Conservation (phyloP, 1,140 invertebrate genomes). For the Lasioglossum baleicum region DNA sequence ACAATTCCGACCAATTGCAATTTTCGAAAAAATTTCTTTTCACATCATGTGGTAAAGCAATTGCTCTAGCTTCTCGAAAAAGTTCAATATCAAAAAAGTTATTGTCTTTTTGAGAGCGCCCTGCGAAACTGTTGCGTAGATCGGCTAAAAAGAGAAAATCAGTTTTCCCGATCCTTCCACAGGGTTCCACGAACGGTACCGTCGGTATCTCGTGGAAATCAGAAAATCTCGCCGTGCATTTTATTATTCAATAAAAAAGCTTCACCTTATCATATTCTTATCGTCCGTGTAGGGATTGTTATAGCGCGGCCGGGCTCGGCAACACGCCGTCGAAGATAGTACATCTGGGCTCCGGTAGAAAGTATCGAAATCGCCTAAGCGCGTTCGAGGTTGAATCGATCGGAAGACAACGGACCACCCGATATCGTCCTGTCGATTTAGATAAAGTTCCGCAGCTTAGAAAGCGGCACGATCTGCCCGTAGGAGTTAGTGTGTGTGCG, state of each 20-base stretch:
- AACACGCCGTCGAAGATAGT: slow-evolving; percentile 16
- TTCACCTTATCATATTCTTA: slow-evolving; percentile 14
- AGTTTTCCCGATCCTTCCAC: not conserved
- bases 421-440: slow-evolving; percentile 38
- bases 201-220: slow-evolving; percentile 4
- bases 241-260: slow-evolving; percentile 34
- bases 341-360: slow-evolving; percentile 20
- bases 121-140: too few relatives aligned
- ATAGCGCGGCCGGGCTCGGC: slow-evolving; percentile 9
- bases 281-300: slow-evolving; percentile 31
- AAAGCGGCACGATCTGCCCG: slow-evolving; percentile 28
- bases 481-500: not conserved
- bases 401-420: slow-evolving; percentile 33
- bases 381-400: slow-evolving; percentile 13
- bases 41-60: too few relatives aligned
- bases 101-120: too few relatives aligned
- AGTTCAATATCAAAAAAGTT: too few relatives aligned
- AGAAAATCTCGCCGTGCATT: not conserved
- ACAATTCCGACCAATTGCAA: too few relatives aligned
- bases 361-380: slow-evolving; percentile 21
- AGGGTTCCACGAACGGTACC: slow-evolving; percentile 12
- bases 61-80: too few relatives aligned
- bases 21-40: too few relatives aligned
- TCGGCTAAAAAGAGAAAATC: not conserved
- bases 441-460: slow-evolving; percentile 35